Percentiles rank a stretch among this genome's conserved stretches.
phyloP scores from a whole-genome alignment of 2,888 invertebrate genomes.

The Nomada lathburiana region DNA sequence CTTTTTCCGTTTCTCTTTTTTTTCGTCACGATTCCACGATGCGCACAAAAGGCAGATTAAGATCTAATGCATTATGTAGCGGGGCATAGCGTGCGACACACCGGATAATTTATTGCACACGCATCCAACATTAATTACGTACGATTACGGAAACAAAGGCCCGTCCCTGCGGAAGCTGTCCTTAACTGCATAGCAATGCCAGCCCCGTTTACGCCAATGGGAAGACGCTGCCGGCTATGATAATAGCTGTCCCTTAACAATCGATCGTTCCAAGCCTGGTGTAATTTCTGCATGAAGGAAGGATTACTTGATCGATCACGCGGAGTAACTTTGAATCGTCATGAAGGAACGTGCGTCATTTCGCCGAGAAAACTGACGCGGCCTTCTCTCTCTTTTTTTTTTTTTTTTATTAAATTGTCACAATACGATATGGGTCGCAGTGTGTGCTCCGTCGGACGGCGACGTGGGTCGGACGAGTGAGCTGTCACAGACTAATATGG shows the following conservation, averaged over 20 bases:
- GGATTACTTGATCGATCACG: slow-evolving; percentile 14
- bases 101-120: slow-evolving; percentile 35
- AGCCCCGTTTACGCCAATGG: slow-evolving; percentile 14
- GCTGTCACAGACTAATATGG: slow-evolving; percentile 38
- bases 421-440: background rate
- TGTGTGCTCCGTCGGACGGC: background rate
- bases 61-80: slow-evolving; percentile 12
- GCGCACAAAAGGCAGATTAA: slow-evolving; percentile 10
- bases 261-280: background rate
- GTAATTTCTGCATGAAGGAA: background rate
- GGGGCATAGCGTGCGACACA: slow-evolving; percentile 14
- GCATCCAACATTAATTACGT: slow-evolving; percentile 39
- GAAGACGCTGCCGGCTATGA: slow-evolving; percentile 6
- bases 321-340: background rate
- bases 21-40: background rate
- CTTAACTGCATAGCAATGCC: slow-evolving; percentile 13
- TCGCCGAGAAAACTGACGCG: background rate
- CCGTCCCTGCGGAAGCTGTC: slow-evolving; percentile 30
- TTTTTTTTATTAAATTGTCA: background rate
- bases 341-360: background rate
- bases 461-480: slow-evolving; percentile 13
- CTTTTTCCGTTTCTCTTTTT: background rate
- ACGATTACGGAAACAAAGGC: slow-evolving; percentile 44
- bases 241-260: slow-evolving; percentile 3
- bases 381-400: too few relatives aligned